Evolutionary conservation across 2,113 vertebrate species (phyloP).

Genomic region (Numenius arquata): DNA sequence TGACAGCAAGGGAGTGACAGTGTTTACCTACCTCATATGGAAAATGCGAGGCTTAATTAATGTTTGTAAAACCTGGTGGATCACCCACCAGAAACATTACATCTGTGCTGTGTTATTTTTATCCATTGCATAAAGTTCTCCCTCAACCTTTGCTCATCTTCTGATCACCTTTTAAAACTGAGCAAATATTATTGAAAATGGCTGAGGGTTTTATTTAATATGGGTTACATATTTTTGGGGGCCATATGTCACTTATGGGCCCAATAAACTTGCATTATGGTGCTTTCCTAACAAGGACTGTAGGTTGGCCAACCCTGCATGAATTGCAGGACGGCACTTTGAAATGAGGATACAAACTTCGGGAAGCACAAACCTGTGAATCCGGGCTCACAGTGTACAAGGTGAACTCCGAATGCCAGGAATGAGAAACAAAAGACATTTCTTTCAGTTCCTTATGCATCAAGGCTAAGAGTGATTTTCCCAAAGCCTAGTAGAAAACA

Average conservation of each 20-base stretch:
- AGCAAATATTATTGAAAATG: background rate
- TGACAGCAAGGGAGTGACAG: background rate
- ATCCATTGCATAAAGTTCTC: background rate
- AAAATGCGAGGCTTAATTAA: constrained; percentile 50
- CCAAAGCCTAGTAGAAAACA: background rate
- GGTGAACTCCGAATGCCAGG: background rate
- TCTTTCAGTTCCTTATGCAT: background rate
- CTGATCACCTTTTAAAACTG: background rate
- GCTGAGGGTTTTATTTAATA: background rate
- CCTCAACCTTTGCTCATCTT: constrained; percentile 9
- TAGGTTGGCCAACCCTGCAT: background rate
- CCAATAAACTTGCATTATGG: background rate
- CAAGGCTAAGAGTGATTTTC: background rate
- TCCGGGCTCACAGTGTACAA: background rate
- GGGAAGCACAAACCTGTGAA: background rate
- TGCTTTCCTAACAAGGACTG: background rate
- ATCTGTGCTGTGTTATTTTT: constrained; percentile 13
- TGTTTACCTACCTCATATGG: constrained; percentile 30
- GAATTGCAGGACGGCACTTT: background rate
- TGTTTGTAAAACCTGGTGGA: constrained; percentile 18
- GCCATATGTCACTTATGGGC: background rate
- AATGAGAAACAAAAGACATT: background rate
- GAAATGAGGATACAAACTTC: background rate
- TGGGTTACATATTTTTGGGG: background rate
- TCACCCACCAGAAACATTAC: constrained; percentile 13